Evolutionary conservation across 2,113 vertebrate genomes (phyloP).

Genomic region (Nothocercus nigrocapillus): DNA sequence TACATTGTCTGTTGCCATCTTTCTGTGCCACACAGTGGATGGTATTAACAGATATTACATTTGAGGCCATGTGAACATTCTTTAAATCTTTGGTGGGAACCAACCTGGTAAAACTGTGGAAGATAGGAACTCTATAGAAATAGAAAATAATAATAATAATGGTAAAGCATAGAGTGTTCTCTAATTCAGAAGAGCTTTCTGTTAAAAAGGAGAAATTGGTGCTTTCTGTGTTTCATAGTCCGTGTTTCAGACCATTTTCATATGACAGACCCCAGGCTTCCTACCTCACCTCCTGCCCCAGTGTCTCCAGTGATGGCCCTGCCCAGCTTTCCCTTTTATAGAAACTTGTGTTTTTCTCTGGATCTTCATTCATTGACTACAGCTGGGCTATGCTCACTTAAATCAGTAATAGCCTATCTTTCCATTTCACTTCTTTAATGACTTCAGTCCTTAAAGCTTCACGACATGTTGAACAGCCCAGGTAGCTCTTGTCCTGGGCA

Average conservation of each 20-base stretch:
- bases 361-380: background rate
- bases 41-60: background rate
- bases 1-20: background rate
- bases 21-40: background rate
- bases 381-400: background rate
- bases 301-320: background rate
- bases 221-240: background rate
- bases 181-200: background rate
- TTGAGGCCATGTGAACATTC: background rate
- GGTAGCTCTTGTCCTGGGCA: background rate
- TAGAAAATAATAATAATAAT: background rate
- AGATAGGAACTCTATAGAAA: background rate
- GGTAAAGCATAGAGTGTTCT: background rate
- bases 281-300: background rate
- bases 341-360: background rate
- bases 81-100: background rate
- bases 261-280: background rate
- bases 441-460: background rate
- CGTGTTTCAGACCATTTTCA: background rate
- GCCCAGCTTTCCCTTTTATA: background rate
- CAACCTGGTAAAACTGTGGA: background rate
- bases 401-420: background rate
- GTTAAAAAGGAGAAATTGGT: background rate
- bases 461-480: accelerated
- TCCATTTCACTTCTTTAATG: background rate